These are phyloP conservation scores for Drosophila ohnishii DNA, from an alignment of 1,140 invertebrate genomes.

Conservation along the genomic window DNA sequence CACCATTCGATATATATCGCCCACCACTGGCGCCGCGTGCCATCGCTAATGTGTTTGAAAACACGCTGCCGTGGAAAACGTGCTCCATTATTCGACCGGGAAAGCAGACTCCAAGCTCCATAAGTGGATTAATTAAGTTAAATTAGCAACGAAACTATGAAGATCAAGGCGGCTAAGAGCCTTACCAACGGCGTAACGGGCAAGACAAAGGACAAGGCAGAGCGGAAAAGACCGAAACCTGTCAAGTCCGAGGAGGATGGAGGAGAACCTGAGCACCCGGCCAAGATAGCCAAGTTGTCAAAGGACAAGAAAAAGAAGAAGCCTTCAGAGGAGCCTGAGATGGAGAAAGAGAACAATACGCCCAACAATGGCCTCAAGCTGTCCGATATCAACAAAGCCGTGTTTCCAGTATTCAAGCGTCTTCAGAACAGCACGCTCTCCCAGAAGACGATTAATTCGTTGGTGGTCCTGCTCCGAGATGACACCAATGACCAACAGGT, in stretches of 20 bases:
- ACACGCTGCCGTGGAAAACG: conserved; percentile 20
- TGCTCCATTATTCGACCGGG: conserved; percentile 6
- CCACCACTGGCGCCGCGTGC: not conserved
- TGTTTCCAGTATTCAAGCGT: conserved; percentile 43
- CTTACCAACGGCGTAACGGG: conserved; percentile 1
- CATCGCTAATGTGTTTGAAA: conserved; percentile 20
- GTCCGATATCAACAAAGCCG: conserved; percentile 43
- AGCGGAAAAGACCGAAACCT: conserved; percentile 13
- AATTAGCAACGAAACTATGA: not conserved
- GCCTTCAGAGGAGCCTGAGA: conserved; percentile 2
- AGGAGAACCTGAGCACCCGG: not conserved
- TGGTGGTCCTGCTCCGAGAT: conserved; percentile 25
- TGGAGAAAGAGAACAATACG: conserved; percentile 17
- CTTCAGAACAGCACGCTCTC: conserved; percentile 9
- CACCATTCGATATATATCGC: not conserved
- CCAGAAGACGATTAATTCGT: conserved; percentile 21
- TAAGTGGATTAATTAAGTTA: not conserved
- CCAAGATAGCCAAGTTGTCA: conserved; percentile 11
- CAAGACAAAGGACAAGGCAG: conserved; percentile 3
- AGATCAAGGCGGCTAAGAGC: not conserved
- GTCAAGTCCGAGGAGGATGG: conserved; percentile 9
- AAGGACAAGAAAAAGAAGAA: conserved; percentile 4
- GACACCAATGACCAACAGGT: conserved; percentile 26
- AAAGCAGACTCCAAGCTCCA: not conserved
- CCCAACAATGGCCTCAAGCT: conserved; percentile 20